Percentiles rank a stretch among this genome's conserved stretches.
Conservation (phyloP, 2,113 vertebrate species). For the Nerophis ophidion region DNA sequence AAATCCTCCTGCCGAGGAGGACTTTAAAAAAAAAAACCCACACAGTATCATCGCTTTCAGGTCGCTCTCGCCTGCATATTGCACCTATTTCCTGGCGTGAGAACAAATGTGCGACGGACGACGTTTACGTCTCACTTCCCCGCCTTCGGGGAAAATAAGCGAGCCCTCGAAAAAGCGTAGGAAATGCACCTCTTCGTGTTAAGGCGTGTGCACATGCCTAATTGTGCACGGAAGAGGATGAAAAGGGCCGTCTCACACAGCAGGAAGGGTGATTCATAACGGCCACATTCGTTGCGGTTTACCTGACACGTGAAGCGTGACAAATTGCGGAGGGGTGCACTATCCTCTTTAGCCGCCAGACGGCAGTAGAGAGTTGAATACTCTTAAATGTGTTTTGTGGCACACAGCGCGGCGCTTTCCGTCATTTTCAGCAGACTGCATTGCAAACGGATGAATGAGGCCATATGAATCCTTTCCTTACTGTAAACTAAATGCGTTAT, state of each 20-base stretch:
- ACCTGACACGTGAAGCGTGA: too few relatives aligned
- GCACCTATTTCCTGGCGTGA: slow-evolving; percentile 21
- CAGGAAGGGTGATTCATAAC: too few relatives aligned
- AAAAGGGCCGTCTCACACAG: slow-evolving; percentile 33
- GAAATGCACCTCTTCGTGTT: slow-evolving; percentile 42
- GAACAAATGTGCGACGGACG: slow-evolving; percentile 45
- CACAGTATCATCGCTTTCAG: slow-evolving; percentile 41
- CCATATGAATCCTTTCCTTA: too few relatives aligned
- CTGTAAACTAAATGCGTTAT: neutral
- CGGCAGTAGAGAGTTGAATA: too few relatives aligned
- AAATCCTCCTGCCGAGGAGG: slow-evolving; percentile 13
- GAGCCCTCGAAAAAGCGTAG: slow-evolving; percentile 20
- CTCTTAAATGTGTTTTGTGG: too few relatives aligned
- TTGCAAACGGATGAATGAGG: too few relatives aligned
- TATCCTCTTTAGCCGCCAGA: too few relatives aligned
- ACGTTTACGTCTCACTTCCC: slow-evolving; percentile 12
- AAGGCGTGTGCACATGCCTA: slow-evolving; percentile 62
- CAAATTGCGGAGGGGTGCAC: too few relatives aligned
- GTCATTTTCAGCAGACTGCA: too few relatives aligned
- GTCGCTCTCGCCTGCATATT: slow-evolving; percentile 46
- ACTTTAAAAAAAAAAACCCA: slow-evolving; percentile 34
- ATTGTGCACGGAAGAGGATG: slow-evolving; percentile 53
- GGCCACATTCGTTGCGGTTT: too few relatives aligned
- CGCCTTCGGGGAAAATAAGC: slow-evolving; percentile 39
- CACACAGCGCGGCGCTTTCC: too few relatives aligned